Evolutionary conservation across 1,140 invertebrate species (phyloP).

Genomic region (Dolichoris vasculosae): DNA sequence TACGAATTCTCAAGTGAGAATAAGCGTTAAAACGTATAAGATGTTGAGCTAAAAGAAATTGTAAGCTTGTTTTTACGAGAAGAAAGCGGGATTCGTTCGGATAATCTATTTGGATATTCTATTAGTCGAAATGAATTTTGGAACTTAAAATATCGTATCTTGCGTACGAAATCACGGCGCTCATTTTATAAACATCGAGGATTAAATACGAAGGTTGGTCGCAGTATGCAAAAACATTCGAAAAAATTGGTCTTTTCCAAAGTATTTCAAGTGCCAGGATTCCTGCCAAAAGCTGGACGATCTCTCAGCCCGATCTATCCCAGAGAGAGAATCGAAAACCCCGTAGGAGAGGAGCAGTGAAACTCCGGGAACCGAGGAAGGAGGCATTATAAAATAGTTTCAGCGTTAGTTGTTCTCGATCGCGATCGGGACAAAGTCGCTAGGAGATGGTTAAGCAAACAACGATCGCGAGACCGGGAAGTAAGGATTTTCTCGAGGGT

Average conservation of each 20-base stretch:
- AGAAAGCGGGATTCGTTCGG: neutral
- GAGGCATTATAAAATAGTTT: constrained; percentile 14
- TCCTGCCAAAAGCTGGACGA: neutral
- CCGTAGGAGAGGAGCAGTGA: neutral
- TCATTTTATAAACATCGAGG: neutral
- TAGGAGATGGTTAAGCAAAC: neutral
- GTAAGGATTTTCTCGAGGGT: neutral
- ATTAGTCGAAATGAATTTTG: neutral
- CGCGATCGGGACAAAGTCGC: neutral
- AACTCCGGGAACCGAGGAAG: neutral
- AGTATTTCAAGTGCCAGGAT: neutral
- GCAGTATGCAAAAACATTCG: neutral
- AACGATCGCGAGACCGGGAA: neutral
- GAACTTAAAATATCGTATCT: neutral
- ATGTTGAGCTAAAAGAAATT: neutral
- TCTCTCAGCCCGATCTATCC: neutral
- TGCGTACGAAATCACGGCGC: neutral
- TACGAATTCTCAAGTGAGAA: neutral
- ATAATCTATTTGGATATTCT: neutral
- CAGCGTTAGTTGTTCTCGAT: neutral
- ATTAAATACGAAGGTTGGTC: neutral
- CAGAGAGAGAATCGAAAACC: neutral
- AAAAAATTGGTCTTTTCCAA: neutral
- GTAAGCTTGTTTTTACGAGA: neutral
- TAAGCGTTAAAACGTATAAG: neutral